Evolutionary conservation across 2,797 vertebrate genomes (phyloP).

Genomic region (Eidolon dupreanum): DNA sequence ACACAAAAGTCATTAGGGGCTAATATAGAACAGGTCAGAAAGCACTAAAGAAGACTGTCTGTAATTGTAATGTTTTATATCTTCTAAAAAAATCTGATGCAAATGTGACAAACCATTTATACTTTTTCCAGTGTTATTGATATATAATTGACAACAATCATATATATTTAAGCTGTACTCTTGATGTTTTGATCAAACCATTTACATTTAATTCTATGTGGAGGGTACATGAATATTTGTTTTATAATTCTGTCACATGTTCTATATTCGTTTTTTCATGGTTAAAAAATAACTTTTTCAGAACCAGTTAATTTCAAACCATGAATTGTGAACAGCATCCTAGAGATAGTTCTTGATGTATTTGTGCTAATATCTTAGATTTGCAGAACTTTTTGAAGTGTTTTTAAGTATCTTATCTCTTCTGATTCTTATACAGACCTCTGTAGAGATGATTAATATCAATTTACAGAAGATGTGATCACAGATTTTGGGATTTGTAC

Average conservation of each 20-base stretch:
- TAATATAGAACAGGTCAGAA: not conserved
- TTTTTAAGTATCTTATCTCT: not conserved
- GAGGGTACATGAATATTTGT: not conserved
- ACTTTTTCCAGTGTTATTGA: not conserved
- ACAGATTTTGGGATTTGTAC: slow-evolving; percentile 6
- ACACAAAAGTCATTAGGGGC: not conserved
- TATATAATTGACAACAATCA: not conserved
- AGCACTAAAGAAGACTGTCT: not conserved
- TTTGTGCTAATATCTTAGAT: slow-evolving; percentile 12
- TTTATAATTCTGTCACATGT: slow-evolving; percentile 39
- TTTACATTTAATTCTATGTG: slow-evolving; percentile 37
- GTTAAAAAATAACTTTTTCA: slow-evolving; percentile 6
- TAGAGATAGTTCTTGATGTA: not conserved
- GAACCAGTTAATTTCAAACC: slow-evolving; percentile 1
- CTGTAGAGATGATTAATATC: not conserved
- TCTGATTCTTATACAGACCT: not conserved
- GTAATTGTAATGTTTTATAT: slow-evolving; percentile 10
- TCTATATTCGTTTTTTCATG: slow-evolving; percentile 2
- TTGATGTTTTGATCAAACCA: not conserved
- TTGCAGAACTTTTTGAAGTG: not conserved
- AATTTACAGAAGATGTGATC: not conserved
- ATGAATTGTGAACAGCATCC: not conserved
- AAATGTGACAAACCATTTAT: not conserved
- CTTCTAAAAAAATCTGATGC: slow-evolving; percentile 22
- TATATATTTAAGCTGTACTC: not conserved